Conservation (phyloP, 2,797 vertebrate genomes). For the Coreius guichenoti region DNA sequence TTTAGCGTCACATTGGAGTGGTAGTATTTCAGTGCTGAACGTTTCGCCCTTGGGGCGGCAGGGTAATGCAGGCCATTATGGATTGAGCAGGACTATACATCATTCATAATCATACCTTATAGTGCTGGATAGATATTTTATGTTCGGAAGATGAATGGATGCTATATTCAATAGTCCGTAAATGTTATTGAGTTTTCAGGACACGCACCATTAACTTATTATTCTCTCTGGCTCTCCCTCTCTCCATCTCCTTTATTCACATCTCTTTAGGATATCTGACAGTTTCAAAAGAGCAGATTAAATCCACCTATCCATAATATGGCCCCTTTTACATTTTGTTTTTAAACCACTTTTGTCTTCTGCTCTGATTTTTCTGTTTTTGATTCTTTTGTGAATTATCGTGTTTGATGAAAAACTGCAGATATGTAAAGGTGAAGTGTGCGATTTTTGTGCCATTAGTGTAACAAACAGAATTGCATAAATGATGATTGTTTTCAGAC, state of each 20-base stretch:
- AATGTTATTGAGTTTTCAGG: conserved; percentile 47
- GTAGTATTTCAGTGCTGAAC: conserved; percentile 8
- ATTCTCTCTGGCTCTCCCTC: conserved; percentile 28
- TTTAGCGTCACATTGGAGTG: neutral
- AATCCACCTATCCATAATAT: neutral
- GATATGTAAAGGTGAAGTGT: neutral
- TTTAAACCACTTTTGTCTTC: neutral
- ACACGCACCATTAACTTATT: conserved; percentile 43
- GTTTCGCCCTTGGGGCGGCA: neutral
- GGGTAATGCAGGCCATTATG: conserved; percentile 27
- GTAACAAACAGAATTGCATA: neutral
- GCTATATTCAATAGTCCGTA: conserved; percentile 13
- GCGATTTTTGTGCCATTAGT: no score
- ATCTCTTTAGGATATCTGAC: neutral
- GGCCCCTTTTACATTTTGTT: neutral
- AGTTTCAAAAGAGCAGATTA: neutral
- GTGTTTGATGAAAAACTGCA: neutral
- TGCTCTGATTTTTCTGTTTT: no score
- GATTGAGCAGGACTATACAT: conserved; percentile 38
- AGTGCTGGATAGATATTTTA: conserved; percentile 29
- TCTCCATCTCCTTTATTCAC: conserved; percentile 38
- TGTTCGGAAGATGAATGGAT: conserved; percentile 25
- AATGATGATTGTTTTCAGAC: neutral
- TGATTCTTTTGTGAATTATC: neutral
- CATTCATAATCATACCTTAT: conserved; percentile 34